phyloP scores from a whole-genome alignment of 37 sponge, comb jelly and placozoan species.

The Bolinopsis microptera region DNA sequence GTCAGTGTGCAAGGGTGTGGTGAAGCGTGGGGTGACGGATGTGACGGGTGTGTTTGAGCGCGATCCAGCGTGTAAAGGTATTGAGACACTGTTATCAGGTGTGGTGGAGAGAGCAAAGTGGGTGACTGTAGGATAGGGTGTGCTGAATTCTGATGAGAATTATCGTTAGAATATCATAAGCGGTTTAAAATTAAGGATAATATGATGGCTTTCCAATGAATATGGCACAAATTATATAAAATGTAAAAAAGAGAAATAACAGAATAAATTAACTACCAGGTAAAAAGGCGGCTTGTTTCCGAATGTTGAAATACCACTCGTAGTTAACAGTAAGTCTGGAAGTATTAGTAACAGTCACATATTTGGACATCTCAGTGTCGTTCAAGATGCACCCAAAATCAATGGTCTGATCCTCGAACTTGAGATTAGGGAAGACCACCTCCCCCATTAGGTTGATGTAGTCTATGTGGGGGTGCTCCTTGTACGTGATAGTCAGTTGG shows the following conservation, averaged over 20 bases:
- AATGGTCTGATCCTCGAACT: conserved; percentile 74
- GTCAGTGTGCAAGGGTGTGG: no score
- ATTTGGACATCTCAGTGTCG: conserved; percentile 83
- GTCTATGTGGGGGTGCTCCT: conserved; percentile 90
- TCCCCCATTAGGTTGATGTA: conserved; percentile 74
- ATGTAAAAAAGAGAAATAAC: no score
- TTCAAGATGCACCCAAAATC: conserved; percentile 96
- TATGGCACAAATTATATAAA: no score
- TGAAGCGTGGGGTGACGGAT: not conserved
- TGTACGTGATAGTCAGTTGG: conserved; percentile 77
- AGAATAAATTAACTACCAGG: no score
- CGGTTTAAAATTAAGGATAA: no score
- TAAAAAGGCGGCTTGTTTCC: not conserved
- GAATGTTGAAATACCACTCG: conserved; percentile 82
- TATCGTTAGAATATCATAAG: not conserved
- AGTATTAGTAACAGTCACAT: conserved; percentile 81
- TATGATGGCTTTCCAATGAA: no score
- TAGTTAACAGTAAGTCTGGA: conserved; percentile 83
- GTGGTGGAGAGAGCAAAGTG: not conserved
- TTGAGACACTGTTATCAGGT: not conserved
- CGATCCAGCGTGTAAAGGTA: not conserved
- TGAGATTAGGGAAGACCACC: conserved; percentile 91
- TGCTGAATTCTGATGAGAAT: not conserved
- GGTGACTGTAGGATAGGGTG: not conserved
- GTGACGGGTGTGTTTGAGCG: not conserved